Conservation (phyloP, 1,140 invertebrate species). For the Olivierus martensii region DNA sequence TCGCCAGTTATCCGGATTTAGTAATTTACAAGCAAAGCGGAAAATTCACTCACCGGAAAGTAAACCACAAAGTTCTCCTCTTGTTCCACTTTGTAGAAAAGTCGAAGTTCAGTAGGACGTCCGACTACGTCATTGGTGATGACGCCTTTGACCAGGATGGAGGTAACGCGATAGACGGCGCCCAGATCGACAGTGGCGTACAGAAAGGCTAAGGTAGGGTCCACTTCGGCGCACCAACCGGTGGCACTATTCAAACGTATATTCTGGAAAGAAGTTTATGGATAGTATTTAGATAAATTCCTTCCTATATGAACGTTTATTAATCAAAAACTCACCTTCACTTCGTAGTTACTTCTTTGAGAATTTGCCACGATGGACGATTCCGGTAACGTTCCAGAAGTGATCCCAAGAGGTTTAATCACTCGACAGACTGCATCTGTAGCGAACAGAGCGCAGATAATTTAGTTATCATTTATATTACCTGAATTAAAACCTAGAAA, state of each 20-base stretch:
- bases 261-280: slow-evolving; percentile 42
- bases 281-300: too few relatives aligned
- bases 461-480: too few relatives aligned
- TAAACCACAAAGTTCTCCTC: slow-evolving; percentile 90
- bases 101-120: slow-evolving; percentile 82
- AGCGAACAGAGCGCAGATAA: background rate
- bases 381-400: slow-evolving; percentile 86
- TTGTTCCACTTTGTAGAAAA: slow-evolving; percentile 91
- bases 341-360: slow-evolving; percentile 41
- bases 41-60: slow-evolving; percentile 46
- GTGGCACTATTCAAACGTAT: slow-evolving; percentile 81
- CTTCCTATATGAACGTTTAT: too few relatives aligned
- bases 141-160: slow-evolving; percentile 68
- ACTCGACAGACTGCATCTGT: slow-evolving; percentile 77
- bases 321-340: slow-evolving; percentile 19
- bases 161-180: slow-evolving; percentile 72
- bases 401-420: slow-evolving; percentile 75
- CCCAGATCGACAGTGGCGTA: slow-evolving; percentile 90
- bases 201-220: slow-evolving; percentile 49
- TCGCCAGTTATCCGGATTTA: too few relatives aligned
- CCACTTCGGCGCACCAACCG: slow-evolving; percentile 82
- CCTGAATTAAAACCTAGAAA: background rate
- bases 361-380: slow-evolving; percentile 90
- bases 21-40: background rate
- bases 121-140: slow-evolving; percentile 90